Evolutionary conservation across 2,888 invertebrate species (phyloP), one percentile per base, ranked within the genome.

Genomic region (Tromatobia lineatoria): DNA sequence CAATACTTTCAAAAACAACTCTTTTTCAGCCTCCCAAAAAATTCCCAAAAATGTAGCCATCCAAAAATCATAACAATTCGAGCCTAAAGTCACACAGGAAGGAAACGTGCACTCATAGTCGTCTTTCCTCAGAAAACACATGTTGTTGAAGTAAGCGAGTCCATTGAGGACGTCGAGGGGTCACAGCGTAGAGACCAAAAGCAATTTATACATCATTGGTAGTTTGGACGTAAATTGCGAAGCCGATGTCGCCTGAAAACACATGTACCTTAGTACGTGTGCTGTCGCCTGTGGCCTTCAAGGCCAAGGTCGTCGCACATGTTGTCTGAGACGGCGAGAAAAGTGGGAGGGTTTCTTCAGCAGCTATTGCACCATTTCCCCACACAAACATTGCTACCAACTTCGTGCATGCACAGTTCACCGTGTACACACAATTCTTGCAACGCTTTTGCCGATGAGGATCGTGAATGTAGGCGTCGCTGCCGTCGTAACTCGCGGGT

Each of bases 221-320:
- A 50, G 80, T 18, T 50, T 71, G n/a, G 64, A 83, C 83, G 83
- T 83, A 83, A 83, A 83, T 83, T 73, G 76, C 73, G 70, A 67
- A 61, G 50, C 76, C 61, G 47, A 76, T 80, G 83, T 83, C 83
- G 76, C 76, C 83, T 74, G 71, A 69, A 71, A 80, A 84, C 77
- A 61, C 71, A 71, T 75, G 71, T 71, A 67, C 8, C 57, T 42
- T 29, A 67, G 57, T 77, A 57, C 15, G 25, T 74, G 47, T 67
- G 66, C 38, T 29, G 18, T 70, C 47, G 45, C 52, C 50, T 18
- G 67, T 50, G 83, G 59, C 80, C 73, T 77, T 84, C 74, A 81
- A 78, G 78, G 81, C 81, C 84, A 84, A 84, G 84, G 84, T 84
- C 84, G 81, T 78, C 78, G 81, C 84, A 81, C 80, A 81, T 77